Percentiles rank a stretch among this genome's conserved stretches.
These are phyloP conservation scores for Hippocampus mohnikei DNA, from an alignment of 2,113 vertebrate species.

Conservation along the genomic window DNA sequence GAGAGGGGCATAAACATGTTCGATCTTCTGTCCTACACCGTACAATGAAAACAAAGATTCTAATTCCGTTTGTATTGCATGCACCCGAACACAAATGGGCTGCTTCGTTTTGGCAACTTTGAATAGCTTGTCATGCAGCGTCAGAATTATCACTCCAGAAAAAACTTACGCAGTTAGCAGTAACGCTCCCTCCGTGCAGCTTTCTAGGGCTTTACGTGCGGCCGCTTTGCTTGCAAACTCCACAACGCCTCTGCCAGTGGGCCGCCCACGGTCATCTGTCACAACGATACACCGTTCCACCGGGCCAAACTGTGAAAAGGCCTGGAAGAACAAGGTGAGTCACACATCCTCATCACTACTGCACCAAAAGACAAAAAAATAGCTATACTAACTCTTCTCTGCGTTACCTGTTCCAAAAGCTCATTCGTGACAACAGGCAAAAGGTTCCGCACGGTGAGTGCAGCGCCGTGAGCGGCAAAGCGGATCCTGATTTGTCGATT, in stretches of 20 bases:
- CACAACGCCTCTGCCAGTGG: slow-evolving; percentile 90
- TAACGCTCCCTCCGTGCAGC: slow-evolving; percentile 90
- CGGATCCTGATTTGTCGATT: slow-evolving; percentile 89
- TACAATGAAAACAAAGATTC: no score
- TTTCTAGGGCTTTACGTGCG: slow-evolving; percentile 91
- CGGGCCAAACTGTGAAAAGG: slow-evolving; percentile 90
- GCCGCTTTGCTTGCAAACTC: slow-evolving; percentile 92
- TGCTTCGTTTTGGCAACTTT: neutral
- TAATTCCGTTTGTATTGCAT: no score
- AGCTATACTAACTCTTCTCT: neutral
- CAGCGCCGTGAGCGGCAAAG: slow-evolving; percentile 89
- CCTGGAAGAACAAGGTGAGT: slow-evolving; percentile 38
- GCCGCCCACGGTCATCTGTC: slow-evolving; percentile 91
- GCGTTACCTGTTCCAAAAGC: slow-evolving; percentile 82
- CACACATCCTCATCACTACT: neutral
- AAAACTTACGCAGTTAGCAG: slow-evolving; percentile 85
- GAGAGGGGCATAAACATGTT: neutral
- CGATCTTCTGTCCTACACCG: no score
- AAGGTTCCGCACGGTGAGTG: slow-evolving; percentile 90
- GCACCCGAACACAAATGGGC: neutral
- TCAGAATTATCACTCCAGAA: neutral
- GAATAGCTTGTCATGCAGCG: neutral
- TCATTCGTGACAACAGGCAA: slow-evolving; percentile 93
- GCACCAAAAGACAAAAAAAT: neutral
- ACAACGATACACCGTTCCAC: slow-evolving; percentile 92